These are phyloP conservation scores for Smittia sp. DNA, from an alignment of 2,888 invertebrate genomes.

Conservation along the genomic window DNA sequence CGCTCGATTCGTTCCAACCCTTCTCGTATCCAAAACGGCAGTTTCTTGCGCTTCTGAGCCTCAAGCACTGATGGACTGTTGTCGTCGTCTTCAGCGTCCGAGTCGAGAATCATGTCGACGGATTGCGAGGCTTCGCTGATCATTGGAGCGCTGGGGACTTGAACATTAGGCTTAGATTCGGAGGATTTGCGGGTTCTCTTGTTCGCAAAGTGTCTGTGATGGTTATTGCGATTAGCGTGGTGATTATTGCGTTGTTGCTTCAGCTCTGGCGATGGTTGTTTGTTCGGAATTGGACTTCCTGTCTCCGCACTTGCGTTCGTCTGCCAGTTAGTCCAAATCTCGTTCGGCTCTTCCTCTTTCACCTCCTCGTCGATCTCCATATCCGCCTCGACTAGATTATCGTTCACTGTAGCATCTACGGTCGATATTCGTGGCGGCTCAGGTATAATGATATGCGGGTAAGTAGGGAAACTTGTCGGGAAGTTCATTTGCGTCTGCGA, in stretches of 20 bases:
- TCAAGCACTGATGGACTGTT: background rate
- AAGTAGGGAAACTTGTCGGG: constrained; percentile 2
- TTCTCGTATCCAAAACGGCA: constrained; percentile 37
- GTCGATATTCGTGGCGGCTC: background rate
- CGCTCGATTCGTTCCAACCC: constrained; percentile 33
- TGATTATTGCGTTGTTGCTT: background rate
- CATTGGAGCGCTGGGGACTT: background rate
- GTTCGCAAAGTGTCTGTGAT: no score
- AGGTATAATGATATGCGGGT: background rate
- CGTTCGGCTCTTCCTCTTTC: background rate
- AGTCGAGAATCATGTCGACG: constrained; percentile 32
- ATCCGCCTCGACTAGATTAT: constrained; percentile 14
- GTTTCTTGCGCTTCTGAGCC: constrained; percentile 21
- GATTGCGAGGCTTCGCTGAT: background rate
- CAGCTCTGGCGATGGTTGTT: background rate
- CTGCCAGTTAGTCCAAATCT: background rate
- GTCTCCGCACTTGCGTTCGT: background rate
- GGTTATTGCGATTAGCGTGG: no score
- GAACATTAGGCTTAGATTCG: background rate
- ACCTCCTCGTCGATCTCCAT: constrained; percentile 28
- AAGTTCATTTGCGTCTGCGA: background rate
- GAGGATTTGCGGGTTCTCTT: no score
- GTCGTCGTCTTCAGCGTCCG: constrained; percentile 20
- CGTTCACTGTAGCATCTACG: background rate
- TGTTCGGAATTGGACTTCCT: background rate